phyloP scores from a whole-genome alignment of 2,113 vertebrate species.

The Clarias macrocephalus region DNA sequence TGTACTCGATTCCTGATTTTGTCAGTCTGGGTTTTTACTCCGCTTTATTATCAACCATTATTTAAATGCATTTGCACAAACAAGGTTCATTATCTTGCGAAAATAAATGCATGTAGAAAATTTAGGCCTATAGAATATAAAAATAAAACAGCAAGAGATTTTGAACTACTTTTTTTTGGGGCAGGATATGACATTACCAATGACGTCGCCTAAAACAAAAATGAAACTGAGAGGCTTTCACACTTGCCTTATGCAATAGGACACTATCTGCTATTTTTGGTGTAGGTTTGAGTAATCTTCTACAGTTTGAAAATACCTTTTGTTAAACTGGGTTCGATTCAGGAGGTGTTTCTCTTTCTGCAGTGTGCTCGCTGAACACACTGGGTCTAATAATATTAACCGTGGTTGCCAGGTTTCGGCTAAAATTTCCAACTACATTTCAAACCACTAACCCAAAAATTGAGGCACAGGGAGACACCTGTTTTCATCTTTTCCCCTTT shows the following conservation, averaged over 20 bases:
- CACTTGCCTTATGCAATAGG: not conserved
- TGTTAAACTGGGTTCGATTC: not conserved
- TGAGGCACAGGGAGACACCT: not conserved
- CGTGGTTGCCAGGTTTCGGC: not conserved
- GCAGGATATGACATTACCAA: not conserved
- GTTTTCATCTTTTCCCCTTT: not conserved
- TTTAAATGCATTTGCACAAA: not conserved
- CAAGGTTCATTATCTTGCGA: not conserved
- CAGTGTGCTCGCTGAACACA: not conserved
- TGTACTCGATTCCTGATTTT: not conserved
- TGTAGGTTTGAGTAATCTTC: not conserved
- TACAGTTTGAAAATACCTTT: not conserved
- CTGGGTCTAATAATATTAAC: not conserved
- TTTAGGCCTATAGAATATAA: not conserved
- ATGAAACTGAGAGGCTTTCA: not conserved
- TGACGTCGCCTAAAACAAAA: not conserved
- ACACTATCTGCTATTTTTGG: not conserved
- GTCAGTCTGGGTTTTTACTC: not conserved
- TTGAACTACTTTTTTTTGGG: not conserved
- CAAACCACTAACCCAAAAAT: not conserved
- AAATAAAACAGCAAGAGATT: not conserved
- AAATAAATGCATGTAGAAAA: not conserved
- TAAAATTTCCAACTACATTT: not conserved
- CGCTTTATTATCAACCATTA: not conserved
- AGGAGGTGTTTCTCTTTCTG: not conserved